Base-by-base conservation (phyloP, 2,888 invertebrate genomes). In the Lucinisca nassula region DNA sequence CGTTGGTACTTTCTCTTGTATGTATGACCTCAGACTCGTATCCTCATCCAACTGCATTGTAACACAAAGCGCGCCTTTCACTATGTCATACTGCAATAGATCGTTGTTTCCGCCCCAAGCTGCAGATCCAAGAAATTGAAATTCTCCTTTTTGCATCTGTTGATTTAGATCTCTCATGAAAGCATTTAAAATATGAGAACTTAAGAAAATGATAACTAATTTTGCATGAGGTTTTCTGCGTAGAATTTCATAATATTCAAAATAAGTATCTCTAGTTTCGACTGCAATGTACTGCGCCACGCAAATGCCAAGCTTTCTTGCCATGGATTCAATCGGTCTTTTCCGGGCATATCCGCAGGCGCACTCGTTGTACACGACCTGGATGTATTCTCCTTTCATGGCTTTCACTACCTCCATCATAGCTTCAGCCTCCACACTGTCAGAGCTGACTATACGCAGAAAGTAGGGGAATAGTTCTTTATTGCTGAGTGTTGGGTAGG, bases 321-420 rank as follows among this genome's bases (percentile, higher is more conserved):
- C 85, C 1, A 55, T 72, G 0, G 61, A 30, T 6, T 58, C 30
- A 1, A 89, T 58, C 0, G 84, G 79, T 40, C 83, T 81, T 27
- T 79, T 55, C 12, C 90, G 89, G 12, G 84, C 87, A 78, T 87
- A 84, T 3, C 91, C 91, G 30, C 88, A 91, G 8, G 82, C 72
- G 12, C 90, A 86, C 45, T 89, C 79, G 67, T 87, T 91, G 80
- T 90, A 85, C 14, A 91, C 81, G 40, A 91, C 58, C 58, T 91
- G 91, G 45, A 91, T 88, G 37, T 88, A 91, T 35, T 87, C 45
- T 24, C 84, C 87, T 0, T 27, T 24, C 2, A 87, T 3, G 8
- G 32, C 74, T 49, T 76, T 70, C 0, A 82, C 82, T 12, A 87
- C 67, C 24, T 78, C 83, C 75, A 87, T 81, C 70, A 87, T 55